Base-by-base conservation (phyloP, 2,888 invertebrate genomes). In the Sussaba pulchella region DNA sequence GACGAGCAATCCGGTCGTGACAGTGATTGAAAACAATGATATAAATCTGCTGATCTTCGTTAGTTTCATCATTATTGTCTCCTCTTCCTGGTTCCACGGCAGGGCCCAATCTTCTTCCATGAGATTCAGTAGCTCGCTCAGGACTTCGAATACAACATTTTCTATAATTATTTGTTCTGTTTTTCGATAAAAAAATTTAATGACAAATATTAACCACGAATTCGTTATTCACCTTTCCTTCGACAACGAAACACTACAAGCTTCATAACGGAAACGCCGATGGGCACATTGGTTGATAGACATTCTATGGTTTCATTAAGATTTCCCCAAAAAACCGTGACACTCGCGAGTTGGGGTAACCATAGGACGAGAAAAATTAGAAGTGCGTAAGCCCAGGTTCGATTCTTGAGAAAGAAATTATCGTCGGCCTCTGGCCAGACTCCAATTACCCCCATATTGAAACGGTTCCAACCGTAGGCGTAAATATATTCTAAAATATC, bases 261-360 rank as follows among this genome's bases (percentile, higher is more conserved):
- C 77, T 89, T 88, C 36, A 86, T 61, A 3, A 83, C 45, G 0
- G 87, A 86, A 12, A 86, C 86, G 0, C 78, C 82, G 3, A 84
- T 72, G 0, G 88, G 84, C 6, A 88, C 82, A 45, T 86, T 84
- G 14, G 86, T 84, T 24, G 82, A 81, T 1, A 88, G 66, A 61
- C 86, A 87, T 26, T 87, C 87, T 14, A 83, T 85, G 0, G 85
- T 77, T 47, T 80, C 21, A 24, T 86, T 84, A 4, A 87, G 17
- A 47, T 89, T 72, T 0, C 82, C 83, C 82, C 82, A 86, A 19
- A 84, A 81, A 8, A 83, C 61, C 2, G 82, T 31, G 9, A 88
- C 45, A 64, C 86, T 85, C 3, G 75, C 81, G 1, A 80, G 73
- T 45, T 88, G 88, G 0, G 89, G 87, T 9, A 84, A 24, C 21